Conservation (phyloP, 2,797 vertebrate genomes). For the Propithecus deckenii region DNA sequence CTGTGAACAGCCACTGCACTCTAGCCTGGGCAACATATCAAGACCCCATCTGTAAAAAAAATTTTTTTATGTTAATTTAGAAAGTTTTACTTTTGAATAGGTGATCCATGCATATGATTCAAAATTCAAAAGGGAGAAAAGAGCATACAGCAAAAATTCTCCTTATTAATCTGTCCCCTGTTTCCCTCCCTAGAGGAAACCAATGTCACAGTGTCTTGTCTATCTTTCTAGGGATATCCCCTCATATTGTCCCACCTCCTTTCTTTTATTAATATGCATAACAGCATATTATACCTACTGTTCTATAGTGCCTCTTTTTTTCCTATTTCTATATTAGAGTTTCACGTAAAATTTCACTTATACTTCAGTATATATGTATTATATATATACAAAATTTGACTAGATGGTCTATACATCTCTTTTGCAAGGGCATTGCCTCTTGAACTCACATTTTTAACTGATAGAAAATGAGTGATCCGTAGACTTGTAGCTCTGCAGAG, state of each 20-base stretch:
- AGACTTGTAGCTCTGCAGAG: neutral
- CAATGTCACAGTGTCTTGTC: neutral
- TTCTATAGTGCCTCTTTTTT: neutral
- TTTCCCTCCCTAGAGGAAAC: neutral
- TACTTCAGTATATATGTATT: neutral
- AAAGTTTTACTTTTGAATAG: neutral
- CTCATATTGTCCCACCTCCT: neutral
- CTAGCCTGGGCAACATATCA: too few species aligned
- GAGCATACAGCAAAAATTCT: neutral
- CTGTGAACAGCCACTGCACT: too few species aligned
- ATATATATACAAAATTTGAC: neutral
- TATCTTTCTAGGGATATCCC: neutral
- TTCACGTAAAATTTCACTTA: neutral
- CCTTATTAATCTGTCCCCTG: neutral
- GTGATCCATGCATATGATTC: neutral
- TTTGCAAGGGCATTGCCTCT: neutral
- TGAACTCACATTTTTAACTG: neutral
- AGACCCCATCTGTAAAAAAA: neutral
- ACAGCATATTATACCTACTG: neutral
- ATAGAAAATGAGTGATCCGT: neutral
- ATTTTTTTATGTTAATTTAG: neutral
- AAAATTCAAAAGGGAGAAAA: neutral
- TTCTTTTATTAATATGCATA: neutral
- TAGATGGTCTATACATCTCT: neutral
- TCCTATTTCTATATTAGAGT: neutral